Base-by-base conservation (phyloP, 1,140 invertebrate species). In the Cydia pomonella region DNA sequence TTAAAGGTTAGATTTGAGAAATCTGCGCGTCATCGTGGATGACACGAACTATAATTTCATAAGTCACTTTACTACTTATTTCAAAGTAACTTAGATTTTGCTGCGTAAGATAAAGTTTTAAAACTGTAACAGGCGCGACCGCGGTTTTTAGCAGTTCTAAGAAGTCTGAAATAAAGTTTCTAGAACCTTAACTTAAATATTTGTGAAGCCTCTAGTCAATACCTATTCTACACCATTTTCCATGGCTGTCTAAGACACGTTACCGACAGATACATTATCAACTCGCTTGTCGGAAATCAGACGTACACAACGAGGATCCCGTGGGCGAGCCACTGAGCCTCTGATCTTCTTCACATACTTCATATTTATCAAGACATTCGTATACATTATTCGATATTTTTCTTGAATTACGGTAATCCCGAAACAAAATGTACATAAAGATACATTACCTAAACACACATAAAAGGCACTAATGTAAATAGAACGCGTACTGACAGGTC, bases 361-460 rank as follows among this genome's bases (percentile, higher is more conserved):
- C 9, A 59, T 59, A n/a, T 59, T 59, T 23, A 59, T 12, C 3
- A 7, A 59, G 18, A 59, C 21, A 10, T 59, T 21, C 21, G 18
- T 59, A 59, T 10, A 59, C 53, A 59, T 10, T 59, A 59, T 59
- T 59, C 21, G 7, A 59, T 59, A 59, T 59, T 59, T 59, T 59
- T 2, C 21, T 23, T 23, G 21, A 59, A 59, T 59, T 59, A 59
- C 21, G 21, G 53, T 59, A 21, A 23, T 59, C 6, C 10, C 21
- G n/a, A 59, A 59, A 59, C 53, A 23, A 23, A 59, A 23, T 7
- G 21, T 59, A 23, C 53, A 12, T 59, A 21, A 50, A 23, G 9
- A 59, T 59, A 23, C 53, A 59, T 12, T 59, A 59, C 53, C 7
- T 23, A 59, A 59, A 59, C 12, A 59, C 53, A 59, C 53, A 59